Evolutionary conservation across 1,140 invertebrate species (phyloP).

Genomic region (Cyphomyrmex costatus): DNA sequence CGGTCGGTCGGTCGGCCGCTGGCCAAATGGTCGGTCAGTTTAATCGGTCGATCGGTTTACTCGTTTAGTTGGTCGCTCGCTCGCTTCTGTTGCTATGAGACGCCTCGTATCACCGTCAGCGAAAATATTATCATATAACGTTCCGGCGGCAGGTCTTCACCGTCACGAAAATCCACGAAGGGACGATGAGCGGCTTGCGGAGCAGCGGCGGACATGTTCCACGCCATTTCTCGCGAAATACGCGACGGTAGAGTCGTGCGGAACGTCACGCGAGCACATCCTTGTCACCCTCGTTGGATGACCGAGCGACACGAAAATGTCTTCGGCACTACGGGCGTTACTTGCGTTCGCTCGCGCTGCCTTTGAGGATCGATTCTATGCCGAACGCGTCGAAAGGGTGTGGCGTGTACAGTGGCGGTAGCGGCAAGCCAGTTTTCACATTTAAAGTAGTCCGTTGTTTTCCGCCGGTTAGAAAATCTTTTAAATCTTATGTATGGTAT

Average conservation of each 20-base stretch:
- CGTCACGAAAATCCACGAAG: neutral
- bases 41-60: neutral
- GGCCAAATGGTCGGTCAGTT: neutral
- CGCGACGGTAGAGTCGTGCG: conserved; percentile 2
- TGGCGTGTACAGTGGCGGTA: conserved; percentile 22
- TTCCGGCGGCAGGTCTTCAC: neutral
- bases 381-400: conserved; percentile 47
- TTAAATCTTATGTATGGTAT: neutral
- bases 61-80: neutral
- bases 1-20: neutral
- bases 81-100: neutral
- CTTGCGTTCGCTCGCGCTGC: conserved; percentile 14
- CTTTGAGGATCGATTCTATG: conserved; percentile 27
- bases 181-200: neutral
- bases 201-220: conserved; percentile 44
- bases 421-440: neutral
- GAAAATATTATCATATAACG: no score
- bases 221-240: neutral
- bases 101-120: neutral
- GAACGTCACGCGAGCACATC: conserved; percentile 3
- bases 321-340: neutral
- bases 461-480: neutral
- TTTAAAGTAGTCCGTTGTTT: neutral
- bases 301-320: neutral
- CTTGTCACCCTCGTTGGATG: neutral